A percentile compares a stretch with the other conserved stretches of the same genome.
Conservation (phyloP, 2,888 invertebrate species). For the Acronicta alni region DNA sequence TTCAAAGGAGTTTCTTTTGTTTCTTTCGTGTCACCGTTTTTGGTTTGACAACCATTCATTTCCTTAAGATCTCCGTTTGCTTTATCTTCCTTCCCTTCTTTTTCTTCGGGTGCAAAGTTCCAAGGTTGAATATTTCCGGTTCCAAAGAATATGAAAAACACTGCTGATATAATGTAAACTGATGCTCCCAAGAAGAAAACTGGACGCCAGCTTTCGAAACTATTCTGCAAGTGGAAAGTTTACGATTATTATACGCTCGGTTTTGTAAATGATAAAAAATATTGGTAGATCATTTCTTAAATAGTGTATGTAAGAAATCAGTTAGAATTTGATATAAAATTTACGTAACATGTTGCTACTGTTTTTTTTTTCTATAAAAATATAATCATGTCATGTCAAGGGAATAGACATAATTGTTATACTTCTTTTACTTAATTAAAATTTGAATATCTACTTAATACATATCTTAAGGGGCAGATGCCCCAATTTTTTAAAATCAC, state of each 20-base stretch:
- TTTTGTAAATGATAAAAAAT: too few species aligned
- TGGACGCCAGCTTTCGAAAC: conserved; percentile 92
- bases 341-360: not conserved
- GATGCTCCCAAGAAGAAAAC: conserved; percentile 93
- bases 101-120: conserved; percentile 86
- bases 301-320: too few species aligned
- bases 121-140: conserved; percentile 92
- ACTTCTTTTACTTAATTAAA: too few species aligned
- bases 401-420: too few species aligned
- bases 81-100: conserved; percentile 61
- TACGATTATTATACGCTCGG: conserved; percentile 4
- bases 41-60: conserved; percentile 61
- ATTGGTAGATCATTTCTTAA: too few species aligned
- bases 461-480: too few species aligned
- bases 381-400: too few species aligned
- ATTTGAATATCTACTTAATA: too few species aligned
- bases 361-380: too few species aligned
- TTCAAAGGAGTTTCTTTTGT: conserved; percentile 77
- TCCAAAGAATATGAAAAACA: conserved; percentile 92
- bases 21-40: conserved; percentile 70
- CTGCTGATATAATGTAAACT: conserved; percentile 92
- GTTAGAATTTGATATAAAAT: too few species aligned
- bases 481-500: too few species aligned
- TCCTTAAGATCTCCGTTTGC: conserved; percentile 69
- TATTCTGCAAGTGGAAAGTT: conserved; percentile 88